phyloP scores from a whole-genome alignment of 2,113 vertebrate species.

The Festucalex cinctus region DNA sequence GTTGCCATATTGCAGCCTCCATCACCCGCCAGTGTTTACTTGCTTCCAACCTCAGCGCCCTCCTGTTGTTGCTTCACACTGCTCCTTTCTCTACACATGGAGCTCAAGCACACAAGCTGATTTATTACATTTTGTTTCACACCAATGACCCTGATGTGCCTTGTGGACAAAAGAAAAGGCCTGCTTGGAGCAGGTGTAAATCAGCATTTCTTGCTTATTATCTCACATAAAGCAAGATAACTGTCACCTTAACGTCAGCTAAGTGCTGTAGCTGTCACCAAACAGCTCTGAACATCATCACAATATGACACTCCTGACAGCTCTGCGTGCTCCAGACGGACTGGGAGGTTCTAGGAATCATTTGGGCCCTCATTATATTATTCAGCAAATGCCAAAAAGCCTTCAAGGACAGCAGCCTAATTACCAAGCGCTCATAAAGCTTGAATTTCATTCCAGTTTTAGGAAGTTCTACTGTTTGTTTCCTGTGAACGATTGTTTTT shows the following conservation, averaged over 20 bases:
- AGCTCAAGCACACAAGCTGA: constrained; percentile 11
- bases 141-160: neutral
- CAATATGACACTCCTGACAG: neutral
- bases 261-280: neutral
- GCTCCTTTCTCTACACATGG: constrained; percentile 8
- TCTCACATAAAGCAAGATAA: neutral
- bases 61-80: constrained; percentile 10
- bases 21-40: constrained; percentile 5
- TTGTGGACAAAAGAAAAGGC: neutral
- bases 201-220: neutral
- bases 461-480: too few species aligned
- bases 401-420: too few species aligned
- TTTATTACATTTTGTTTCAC: neutral
- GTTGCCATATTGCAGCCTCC: constrained; percentile 8
- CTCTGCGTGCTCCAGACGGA: neutral
- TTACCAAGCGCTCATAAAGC: too few species aligned
- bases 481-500: neutral
- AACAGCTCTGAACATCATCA: neutral
- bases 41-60: neutral
- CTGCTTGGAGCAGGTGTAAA: neutral
- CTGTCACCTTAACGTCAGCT: neutral
- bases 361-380: neutral
- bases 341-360: neutral
- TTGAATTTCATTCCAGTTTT: too few species aligned
- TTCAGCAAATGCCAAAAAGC: neutral